These are phyloP conservation scores for Dryobotodes eremita DNA, from an alignment of 2,888 invertebrate species.

Conservation along the genomic window DNA sequence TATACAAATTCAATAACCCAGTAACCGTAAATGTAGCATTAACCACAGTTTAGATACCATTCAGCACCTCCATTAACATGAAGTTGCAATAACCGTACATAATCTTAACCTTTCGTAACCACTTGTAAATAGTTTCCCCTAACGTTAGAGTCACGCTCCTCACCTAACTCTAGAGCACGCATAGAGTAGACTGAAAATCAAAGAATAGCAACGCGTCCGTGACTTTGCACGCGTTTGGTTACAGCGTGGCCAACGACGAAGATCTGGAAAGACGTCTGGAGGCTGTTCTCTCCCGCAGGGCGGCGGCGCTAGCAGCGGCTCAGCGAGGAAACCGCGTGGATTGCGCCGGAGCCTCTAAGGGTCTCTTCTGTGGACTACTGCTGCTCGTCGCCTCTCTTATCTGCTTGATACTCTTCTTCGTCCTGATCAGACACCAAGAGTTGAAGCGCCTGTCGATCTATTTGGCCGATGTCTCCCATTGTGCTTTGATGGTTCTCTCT, in stretches of 20 bases:
- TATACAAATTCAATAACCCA: slow-evolving; percentile 20
- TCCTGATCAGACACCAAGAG: slow-evolving; percentile 96
- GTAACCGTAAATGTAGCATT: slow-evolving; percentile 26
- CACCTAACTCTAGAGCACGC: slow-evolving; percentile 43
- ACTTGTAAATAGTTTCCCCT: slow-evolving; percentile 36
- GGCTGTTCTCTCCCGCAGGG: slow-evolving; percentile 96
- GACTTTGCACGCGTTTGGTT: slow-evolving; percentile 88
- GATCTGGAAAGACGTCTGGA: slow-evolving; percentile 97
- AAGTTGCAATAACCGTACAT: slow-evolving; percentile 18
- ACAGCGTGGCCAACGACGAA: slow-evolving; percentile 93
- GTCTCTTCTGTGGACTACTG: slow-evolving; percentile 97
- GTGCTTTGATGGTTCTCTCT: slow-evolving; percentile 96
- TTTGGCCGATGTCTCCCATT: slow-evolving; percentile 97
- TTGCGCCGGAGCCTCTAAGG: slow-evolving; percentile 98
- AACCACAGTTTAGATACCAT: slow-evolving; percentile 25
- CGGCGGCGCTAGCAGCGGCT: slow-evolving; percentile 96
- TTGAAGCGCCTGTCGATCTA: slow-evolving; percentile 96
- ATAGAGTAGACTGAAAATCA: slow-evolving; percentile 35
- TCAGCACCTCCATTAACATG: slow-evolving; percentile 33
- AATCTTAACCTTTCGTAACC: slow-evolving; percentile 22
- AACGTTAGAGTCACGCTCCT: slow-evolving; percentile 47
- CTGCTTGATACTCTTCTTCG: slow-evolving; percentile 98
- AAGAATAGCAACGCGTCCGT: slow-evolving; percentile 60
- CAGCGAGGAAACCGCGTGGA: slow-evolving; percentile 96
- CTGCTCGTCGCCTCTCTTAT: slow-evolving; percentile 97